Evolutionary conservation across 2,113 vertebrate species (phyloP).

Genomic region (Pongo pygmaeus): DNA sequence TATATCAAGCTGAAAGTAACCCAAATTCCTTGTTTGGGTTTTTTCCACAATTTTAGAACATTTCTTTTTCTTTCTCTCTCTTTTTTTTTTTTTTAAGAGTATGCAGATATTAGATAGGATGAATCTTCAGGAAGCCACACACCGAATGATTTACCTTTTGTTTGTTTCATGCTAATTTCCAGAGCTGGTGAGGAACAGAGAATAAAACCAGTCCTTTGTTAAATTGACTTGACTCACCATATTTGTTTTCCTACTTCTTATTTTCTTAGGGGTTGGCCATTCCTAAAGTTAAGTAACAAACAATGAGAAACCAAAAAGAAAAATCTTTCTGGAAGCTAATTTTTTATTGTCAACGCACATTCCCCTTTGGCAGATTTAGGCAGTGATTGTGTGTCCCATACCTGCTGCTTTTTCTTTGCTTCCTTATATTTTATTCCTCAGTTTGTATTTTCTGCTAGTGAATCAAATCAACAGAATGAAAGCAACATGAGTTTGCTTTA

Average conservation of each 20-base stretch:
- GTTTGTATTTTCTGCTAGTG: neutral
- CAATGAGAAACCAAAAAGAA: neutral
- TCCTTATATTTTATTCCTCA: neutral
- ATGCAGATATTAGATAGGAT: neutral
- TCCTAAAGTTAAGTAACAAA: neutral
- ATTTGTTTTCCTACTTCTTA: neutral
- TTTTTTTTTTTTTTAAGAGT: neutral
- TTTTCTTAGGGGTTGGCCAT: neutral
- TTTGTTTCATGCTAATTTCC: neutral
- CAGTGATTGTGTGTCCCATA: neutral
- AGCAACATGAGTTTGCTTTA: neutral
- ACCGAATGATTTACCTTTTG: neutral
- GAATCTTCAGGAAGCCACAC: neutral
- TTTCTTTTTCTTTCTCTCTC: neutral
- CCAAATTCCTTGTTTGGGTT: neutral
- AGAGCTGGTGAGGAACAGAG: neutral
- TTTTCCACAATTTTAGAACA: slow-evolving; percentile 42
- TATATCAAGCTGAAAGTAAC: neutral
- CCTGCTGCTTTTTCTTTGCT: neutral
- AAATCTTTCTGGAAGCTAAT: neutral
- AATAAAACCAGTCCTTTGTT: neutral
- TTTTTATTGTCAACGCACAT: neutral
- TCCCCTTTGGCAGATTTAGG: neutral
- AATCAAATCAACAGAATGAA: neutral
- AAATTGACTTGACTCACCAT: neutral